A percentile compares a stretch with the other conserved stretches of the same genome.
Conservation (phyloP, 2,888 invertebrate species). For the Shargacucullia verbasci region DNA sequence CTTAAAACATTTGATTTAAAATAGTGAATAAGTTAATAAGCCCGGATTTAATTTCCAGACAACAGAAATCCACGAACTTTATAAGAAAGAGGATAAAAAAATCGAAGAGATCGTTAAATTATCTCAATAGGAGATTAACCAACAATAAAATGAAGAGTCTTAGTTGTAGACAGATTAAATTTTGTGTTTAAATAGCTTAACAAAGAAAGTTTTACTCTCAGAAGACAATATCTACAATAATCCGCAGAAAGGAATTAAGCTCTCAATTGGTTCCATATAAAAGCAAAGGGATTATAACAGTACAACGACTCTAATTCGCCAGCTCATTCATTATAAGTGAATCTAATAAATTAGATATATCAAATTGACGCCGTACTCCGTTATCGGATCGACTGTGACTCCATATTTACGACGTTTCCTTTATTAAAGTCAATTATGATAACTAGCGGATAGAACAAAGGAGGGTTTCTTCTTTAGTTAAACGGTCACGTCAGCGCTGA, state of each 20-base stretch:
- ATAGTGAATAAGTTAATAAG: not conserved
- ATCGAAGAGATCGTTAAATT: conserved; percentile 4
- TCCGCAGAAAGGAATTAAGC: not conserved
- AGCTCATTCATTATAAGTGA: not conserved
- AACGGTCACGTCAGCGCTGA: conserved; percentile 64
- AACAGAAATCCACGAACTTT: not conserved
- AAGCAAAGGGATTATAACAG: conserved; percentile 4
- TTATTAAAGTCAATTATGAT: conserved; percentile 73
- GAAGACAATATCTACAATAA: conserved; percentile 4
- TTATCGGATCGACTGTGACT: conserved; percentile 30
- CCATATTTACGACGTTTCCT: conserved; percentile 65
- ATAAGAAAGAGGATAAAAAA: not conserved
- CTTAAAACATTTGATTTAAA: too few species aligned
- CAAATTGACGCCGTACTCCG: conserved; percentile 8
- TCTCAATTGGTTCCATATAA: not conserved
- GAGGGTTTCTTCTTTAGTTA: conserved; percentile 59
- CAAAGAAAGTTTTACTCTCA: not conserved
- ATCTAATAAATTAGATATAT: conserved; percentile 4
- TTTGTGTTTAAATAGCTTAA: too few species aligned
- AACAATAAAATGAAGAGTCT: conserved; percentile 7
- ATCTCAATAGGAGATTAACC: not conserved
- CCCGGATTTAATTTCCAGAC: not conserved
- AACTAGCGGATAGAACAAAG: conserved; percentile 60
- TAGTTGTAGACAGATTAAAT: too few species aligned
- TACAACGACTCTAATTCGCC: not conserved